A percentile compares a stretch with the other conserved stretches of the same genome.
Evolutionary conservation across 2,113 vertebrate genomes (phyloP).

Genomic region (Mionectes macconnelli): DNA sequence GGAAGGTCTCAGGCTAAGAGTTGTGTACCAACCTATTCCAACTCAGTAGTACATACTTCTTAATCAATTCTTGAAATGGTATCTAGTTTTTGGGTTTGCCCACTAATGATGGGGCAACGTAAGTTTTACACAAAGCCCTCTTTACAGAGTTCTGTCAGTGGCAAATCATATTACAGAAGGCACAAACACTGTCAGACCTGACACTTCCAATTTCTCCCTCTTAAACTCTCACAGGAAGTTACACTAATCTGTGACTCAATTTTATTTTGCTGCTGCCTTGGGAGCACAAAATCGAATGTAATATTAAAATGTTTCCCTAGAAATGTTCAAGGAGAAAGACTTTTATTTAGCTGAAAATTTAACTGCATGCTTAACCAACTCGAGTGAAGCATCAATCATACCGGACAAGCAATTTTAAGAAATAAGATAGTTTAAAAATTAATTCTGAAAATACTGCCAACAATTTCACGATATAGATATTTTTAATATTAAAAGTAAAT

Average conservation of each 20-base stretch:
- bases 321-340: conserved; percentile 32
- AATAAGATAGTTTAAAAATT: conserved; percentile 46
- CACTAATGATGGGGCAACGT: neutral
- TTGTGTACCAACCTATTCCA: neutral
- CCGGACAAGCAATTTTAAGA: conserved; percentile 47
- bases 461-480: conserved; percentile 72
- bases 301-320: conserved; percentile 15
- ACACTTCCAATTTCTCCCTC: neutral
- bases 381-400: conserved; percentile 44
- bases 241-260: neutral
- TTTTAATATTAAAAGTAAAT: conserved; percentile 88
- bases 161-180: neutral
- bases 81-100: neutral
- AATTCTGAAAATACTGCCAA: conserved; percentile 62
- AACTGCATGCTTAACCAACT: conserved; percentile 36
- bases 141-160: neutral
- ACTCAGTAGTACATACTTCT: neutral
- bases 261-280: neutral
- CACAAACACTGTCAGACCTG: neutral
- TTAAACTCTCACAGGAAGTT: neutral
- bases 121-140: neutral
- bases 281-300: neutral
- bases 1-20: neutral
- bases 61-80: neutral
- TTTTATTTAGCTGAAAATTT: conserved; percentile 48